These are phyloP conservation scores for Rhynchonycteris naso DNA, from an alignment of 2,797 vertebrate genomes.

Conservation along the genomic window DNA sequence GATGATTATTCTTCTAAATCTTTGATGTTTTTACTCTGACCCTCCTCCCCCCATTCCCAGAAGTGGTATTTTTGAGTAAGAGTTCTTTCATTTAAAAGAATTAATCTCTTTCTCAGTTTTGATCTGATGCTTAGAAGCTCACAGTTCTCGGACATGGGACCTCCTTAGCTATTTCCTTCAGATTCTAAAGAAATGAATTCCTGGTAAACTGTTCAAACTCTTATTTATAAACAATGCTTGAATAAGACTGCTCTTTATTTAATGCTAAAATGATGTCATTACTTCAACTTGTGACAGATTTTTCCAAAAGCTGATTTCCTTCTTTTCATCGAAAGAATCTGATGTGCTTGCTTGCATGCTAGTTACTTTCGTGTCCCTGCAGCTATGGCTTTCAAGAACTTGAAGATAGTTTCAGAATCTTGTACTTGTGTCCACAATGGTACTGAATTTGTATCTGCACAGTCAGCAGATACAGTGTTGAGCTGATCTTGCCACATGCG, in stretches of 20 bases:
- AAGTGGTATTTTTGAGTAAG: conserved; percentile 48
- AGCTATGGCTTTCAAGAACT: conserved; percentile 46
- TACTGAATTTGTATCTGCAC: conserved; percentile 69
- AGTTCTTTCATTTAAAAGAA: conserved; percentile 23
- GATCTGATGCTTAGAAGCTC: conserved; percentile 36
- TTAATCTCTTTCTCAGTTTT: neutral
- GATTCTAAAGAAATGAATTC: conserved; percentile 49
- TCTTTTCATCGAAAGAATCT: conserved; percentile 33
- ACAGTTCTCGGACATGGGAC: conserved; percentile 28
- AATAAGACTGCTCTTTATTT: neutral
- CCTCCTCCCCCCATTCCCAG: neutral
- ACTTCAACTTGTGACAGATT: conserved; percentile 40
- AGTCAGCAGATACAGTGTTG: conserved; percentile 66
- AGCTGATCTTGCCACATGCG: conserved; percentile 67
- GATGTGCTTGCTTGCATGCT: conserved; percentile 44
- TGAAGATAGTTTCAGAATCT: conserved; percentile 31
- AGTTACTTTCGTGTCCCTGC: conserved; percentile 18
- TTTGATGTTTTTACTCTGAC: conserved; percentile 36
- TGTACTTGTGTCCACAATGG: conserved; percentile 66
- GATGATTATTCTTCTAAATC: conserved; percentile 29
- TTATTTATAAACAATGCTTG: conserved; percentile 50
- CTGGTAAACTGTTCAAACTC: conserved; percentile 43
- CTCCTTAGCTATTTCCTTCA: neutral
- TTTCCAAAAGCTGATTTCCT: conserved; percentile 29
- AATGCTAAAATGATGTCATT: conserved; percentile 44